Base-by-base conservation (phyloP, 2,113 vertebrate species). In the Corvus hawaiiensis region DNA sequence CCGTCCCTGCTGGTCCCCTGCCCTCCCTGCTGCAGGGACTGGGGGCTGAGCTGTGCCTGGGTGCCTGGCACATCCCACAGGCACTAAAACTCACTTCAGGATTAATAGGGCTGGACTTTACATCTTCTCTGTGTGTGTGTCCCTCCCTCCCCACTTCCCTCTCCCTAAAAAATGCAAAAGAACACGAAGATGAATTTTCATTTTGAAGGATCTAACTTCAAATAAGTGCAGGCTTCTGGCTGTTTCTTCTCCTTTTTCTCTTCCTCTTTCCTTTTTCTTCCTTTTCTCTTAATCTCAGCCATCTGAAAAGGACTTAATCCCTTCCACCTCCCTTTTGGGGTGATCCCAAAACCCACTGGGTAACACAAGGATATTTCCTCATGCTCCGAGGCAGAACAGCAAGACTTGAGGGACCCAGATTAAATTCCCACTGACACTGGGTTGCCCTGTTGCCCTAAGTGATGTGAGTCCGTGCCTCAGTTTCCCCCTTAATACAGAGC, bases 81-180 rank as follows among this genome's bases (percentile, higher is more conserved):
- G 28, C 27, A 27, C 61, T 56, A 24, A 56, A 89, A 64, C 32
- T 68, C 81, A 13, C 51, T 41, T 10, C 16, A 16, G 46, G 24
- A 10, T 35, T 49, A 27, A 41, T 2, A 43, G 37, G 46, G 13
- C 9, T 24, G 51, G 49, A 22, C 51, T 77, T 81, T 71, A 7
- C 4, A 0, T 33, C 22, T 27, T 11, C 68, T 32, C 4, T n/a
- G 3, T 35, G 30, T 9, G 13, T 26, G 51, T 30, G 51, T 43
- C 13, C 13, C 3, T 15, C 7, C 3, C 3, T 6, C 11, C 27
- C 11, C 9, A 2, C 2, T 13, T 49, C 48, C 39, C 6, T 41
- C 16, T 56, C 33, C 30, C 26, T 43, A n/a, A 58, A 58, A 74
- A 32, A 27, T 10, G 6, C 17, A n/a, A 13, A 30, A 49, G 32